Conservation (phyloP, 92 coral and sea anemone species). For the Epizoanthus ramosus region DNA sequence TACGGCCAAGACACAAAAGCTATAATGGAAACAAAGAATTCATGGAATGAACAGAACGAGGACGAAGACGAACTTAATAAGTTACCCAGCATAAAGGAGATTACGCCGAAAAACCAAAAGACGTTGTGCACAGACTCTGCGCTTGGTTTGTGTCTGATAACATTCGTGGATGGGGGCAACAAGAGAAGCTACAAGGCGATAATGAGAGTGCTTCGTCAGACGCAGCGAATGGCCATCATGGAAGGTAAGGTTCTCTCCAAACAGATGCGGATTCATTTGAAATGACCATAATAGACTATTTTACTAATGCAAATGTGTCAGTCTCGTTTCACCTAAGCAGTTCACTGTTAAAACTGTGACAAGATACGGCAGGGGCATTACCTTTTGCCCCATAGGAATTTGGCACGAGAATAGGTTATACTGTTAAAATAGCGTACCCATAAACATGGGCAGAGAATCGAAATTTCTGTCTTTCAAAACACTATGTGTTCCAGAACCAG, state of each 20-base stretch:
- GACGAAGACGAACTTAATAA: background rate
- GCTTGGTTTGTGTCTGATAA: slow-evolving; percentile 79
- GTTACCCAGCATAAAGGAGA: slow-evolving; percentile 51
- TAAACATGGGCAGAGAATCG: too few species aligned
- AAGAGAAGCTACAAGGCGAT: slow-evolving; percentile 40
- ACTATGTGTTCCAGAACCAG: too few species aligned
- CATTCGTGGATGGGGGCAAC: slow-evolving; percentile 71
- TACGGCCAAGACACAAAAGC: slow-evolving; percentile 69
- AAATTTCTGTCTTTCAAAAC: too few species aligned
- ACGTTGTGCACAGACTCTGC: slow-evolving; percentile 64
- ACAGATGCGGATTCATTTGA: too few species aligned
- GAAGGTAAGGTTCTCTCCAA: slow-evolving; percentile 53
- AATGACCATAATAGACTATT: too few species aligned
- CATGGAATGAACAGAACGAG: background rate
- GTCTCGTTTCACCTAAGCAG: too few species aligned
- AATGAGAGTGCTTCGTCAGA: slow-evolving; percentile 48
- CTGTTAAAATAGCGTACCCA: too few species aligned
- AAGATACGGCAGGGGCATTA: too few species aligned
- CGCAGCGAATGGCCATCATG: slow-evolving; percentile 49
- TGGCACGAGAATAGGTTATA: too few species aligned
- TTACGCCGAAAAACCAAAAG: slow-evolving; percentile 74
- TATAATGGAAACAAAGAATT: slow-evolving; percentile 50
- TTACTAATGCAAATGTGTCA: too few species aligned
- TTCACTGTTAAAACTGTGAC: too few species aligned
- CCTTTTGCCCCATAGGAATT: too few species aligned